Evolutionary conservation across 2,888 invertebrate genomes (phyloP).

Genomic region (Cylindroiulus punctatus): DNA sequence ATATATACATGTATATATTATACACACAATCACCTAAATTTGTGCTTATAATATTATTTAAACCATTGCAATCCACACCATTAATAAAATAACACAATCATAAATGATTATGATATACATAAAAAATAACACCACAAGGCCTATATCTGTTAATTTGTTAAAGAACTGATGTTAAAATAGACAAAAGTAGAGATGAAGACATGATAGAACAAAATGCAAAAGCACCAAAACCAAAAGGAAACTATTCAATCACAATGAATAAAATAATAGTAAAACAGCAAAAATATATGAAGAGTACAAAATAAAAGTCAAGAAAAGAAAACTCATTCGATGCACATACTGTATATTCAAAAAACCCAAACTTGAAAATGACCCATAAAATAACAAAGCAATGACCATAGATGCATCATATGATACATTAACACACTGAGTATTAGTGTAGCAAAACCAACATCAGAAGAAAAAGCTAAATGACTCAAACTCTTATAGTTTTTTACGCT

Average conservation of each 20-base stretch:
- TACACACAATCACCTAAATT: background rate
- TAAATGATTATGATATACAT: background rate
- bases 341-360: constrained; percentile 3
- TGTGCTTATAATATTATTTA: background rate
- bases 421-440: background rate
- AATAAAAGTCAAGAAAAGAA: constrained; percentile 1
- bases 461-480: background rate
- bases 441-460: background rate
- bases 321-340: background rate
- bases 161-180: background rate
- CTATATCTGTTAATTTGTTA: background rate
- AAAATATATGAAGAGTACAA: background rate
- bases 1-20: too few species aligned
- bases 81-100: background rate
- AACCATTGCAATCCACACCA: background rate
- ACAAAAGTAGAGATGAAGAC: background rate
- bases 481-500: background rate
- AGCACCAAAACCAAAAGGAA: background rate
- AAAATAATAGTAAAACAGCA: background rate
- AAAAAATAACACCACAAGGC: background rate
- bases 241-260: background rate
- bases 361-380: background rate
- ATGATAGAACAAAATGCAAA: background rate
- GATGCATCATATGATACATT: background rate
- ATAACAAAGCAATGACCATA: background rate